Base-by-base conservation (phyloP, 2,797 vertebrate species). In the Discoglossus pictus region DNA sequence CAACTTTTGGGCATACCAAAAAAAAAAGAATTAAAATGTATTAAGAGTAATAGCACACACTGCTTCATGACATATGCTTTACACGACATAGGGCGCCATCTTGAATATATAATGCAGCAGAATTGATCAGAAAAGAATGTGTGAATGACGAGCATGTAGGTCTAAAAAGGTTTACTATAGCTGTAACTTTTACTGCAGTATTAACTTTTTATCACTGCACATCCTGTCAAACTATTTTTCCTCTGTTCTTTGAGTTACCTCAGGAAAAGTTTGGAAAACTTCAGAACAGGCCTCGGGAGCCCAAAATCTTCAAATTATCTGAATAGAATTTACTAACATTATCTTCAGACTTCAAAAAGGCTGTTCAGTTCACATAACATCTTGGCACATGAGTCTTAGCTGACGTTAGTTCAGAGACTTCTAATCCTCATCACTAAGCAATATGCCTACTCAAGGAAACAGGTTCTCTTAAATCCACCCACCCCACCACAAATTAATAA, bases 251-350 rank as follows among this genome's bases (percentile, higher is more conserved):
- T 51, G 20, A 65, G 10, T 48, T 36, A 10, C 4, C 7, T 20
- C 15, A 31, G 4, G 27, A 36, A 56, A 56, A 56, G 38, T 53
- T 35, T 42, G 16, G 13, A 59, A 50, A 59, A 23, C 35, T n/a
- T 43, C 6, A 31, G 46, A n/a, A 21, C n/a, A 24, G 23, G 20
- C 25, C 47, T 39, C 40, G 12, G 23, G 21, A 53, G 39, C 35
- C 47, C 20, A 16, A 23, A 53, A 61, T 27, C 21, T 43, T 27
- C 25, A 53, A 53, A 53, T 68, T 52, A 52, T 17, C 46, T 50
- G 64, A 58, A 60, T 43, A 60, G 15, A 35, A 68, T 59, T 65
- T 51, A 61, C 65, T 52, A 52, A 56, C 52, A 56, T 60, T 50
- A 48, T 21, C 27, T 39, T 23, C 7, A 1, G 43, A 60, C 54